Conservation (phyloP, 2,797 vertebrate species). For the Spinibarbus caldwelli region DNA sequence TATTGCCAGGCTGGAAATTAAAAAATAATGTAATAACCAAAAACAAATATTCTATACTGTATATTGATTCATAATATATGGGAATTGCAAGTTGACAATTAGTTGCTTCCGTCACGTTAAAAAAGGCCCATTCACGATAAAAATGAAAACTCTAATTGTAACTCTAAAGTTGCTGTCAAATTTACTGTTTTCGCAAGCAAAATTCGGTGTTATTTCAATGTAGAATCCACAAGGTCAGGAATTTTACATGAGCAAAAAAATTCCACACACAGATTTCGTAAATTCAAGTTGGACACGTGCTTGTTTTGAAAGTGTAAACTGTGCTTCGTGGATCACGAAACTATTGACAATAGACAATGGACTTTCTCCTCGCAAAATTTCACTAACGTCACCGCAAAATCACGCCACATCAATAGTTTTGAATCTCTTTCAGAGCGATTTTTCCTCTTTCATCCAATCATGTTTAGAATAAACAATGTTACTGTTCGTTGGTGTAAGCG, state of each 20-base stretch:
- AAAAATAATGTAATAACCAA: constrained; percentile 33
- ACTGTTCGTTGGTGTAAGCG: rapidly evolving
- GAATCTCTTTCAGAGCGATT: no score
- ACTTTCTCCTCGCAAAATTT: neutral
- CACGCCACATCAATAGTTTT: neutral
- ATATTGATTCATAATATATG: constrained; percentile 27
- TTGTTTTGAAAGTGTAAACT: no score
- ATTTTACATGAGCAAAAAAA: neutral
- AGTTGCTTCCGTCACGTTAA: neutral
- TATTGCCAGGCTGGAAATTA: constrained; percentile 29
- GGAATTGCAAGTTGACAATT: constrained; percentile 21
- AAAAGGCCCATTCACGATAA: constrained; percentile 10
- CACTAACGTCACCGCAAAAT: neutral
- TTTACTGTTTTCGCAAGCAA: no score
- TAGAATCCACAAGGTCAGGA: no score
- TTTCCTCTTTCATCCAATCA: neutral
- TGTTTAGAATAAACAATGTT: neutral
- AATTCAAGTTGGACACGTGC: neutral
- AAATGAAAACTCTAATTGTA: neutral
- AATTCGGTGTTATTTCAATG: neutral
- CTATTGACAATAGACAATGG: neutral
- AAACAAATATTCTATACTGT: constrained; percentile 1
- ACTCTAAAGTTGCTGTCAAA: neutral
- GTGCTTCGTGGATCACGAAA: neutral
- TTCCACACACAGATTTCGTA: neutral